Evolutionary conservation across 2,113 vertebrate species (phyloP).

Genomic region (Drymodes brunneopygia): DNA sequence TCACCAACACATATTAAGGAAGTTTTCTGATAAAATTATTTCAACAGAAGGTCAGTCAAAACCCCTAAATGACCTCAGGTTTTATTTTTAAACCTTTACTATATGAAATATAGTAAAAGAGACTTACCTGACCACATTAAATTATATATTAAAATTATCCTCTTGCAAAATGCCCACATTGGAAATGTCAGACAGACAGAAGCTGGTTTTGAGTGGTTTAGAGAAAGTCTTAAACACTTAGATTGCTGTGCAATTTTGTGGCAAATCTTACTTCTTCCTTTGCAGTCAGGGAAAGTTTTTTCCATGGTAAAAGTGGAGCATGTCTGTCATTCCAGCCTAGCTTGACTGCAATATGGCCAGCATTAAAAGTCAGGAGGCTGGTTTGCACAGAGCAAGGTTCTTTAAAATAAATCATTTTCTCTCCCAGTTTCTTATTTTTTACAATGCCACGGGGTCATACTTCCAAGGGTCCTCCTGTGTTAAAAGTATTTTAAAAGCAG

Average conservation of each 20-base stretch:
- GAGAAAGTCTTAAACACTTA: conserved; percentile 22
- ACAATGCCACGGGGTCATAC: neutral
- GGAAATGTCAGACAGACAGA: conserved; percentile 6
- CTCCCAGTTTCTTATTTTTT: neutral
- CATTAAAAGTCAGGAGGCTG: neutral
- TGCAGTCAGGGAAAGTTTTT: neutral
- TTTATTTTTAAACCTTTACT: neutral
- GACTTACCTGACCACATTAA: neutral
- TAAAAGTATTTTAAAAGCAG: neutral
- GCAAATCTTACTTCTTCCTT: conserved; percentile 11
- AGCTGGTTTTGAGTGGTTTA: conserved; percentile 12
- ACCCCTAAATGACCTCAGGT: neutral
- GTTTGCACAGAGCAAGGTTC: neutral
- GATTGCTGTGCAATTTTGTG: conserved; percentile 36
- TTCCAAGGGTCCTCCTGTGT: neutral
- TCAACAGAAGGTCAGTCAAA: neutral
- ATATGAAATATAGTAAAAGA: neutral
- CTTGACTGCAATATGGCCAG: neutral
- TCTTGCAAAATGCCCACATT: conserved; percentile 3
- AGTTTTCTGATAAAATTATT: neutral
- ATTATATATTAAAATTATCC: conserved; percentile 15
- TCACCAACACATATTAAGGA: neutral
- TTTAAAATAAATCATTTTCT: neutral
- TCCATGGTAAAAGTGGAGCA: neutral
- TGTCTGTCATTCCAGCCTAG: neutral